Evolutionary conservation across 2,888 invertebrate species (phyloP).

Genomic region (Plebejus argus): DNA sequence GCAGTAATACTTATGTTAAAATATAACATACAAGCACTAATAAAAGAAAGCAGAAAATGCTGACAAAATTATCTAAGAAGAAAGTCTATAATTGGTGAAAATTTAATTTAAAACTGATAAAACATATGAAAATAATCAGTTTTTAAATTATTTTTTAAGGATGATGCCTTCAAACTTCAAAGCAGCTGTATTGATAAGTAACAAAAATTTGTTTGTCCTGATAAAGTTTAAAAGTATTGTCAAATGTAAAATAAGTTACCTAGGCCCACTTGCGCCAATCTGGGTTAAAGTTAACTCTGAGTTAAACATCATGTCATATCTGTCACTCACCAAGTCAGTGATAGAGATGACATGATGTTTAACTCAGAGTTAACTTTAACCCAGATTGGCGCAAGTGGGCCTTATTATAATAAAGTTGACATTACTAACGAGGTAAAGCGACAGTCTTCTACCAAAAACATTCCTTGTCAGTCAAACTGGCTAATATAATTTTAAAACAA

Average conservation of each 20-base stretch:
- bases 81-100: neutral
- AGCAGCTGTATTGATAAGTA: neutral
- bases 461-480: conserved; percentile 11
- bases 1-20: neutral
- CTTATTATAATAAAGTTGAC: neutral
- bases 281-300: no score
- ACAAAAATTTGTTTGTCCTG: neutral
- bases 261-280: no score
- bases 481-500: neutral
- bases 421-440: neutral
- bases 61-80: neutral
- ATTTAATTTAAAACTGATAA: no score
- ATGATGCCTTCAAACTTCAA: neutral
- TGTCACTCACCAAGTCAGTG: no score
- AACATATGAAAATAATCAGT: no score
- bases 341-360: no score
- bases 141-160: no score
- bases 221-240: neutral
- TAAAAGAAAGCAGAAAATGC: neutral
- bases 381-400: no score
- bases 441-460: conserved; percentile 16
- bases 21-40: conserved; percentile 2
- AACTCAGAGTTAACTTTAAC: no score
- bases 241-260: neutral
- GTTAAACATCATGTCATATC: no score